Base-by-base conservation (phyloP, 2,797 vertebrate genomes). In the Protosalanx chinensis region DNA sequence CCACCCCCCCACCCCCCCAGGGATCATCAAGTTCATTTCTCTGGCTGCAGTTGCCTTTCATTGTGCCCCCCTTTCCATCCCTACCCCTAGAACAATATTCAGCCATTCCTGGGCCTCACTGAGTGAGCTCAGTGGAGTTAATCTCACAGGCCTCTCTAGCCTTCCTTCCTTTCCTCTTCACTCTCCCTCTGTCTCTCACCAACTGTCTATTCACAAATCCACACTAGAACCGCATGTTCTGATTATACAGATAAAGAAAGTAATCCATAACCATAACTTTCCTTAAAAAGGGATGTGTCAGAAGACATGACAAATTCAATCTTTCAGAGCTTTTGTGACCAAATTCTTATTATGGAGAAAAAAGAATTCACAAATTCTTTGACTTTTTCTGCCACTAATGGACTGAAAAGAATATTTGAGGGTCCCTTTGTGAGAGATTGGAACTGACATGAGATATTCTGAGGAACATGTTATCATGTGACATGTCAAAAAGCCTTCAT, bases 1-100 rank as follows among this genome's bases (percentile, higher is more conserved):
- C 33, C 59, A 23, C 32, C 33, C 68, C 69, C 65, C 35, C 82
- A 81, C 57, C 84, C 86, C 89, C 87, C 83, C 80, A 82, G 90
- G 92, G 91, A 93, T 91, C 92, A 93, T 91, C 91, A 91, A 91
- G 91, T 93, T 93, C 91, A 91, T 92, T 92, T 92, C 88, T 89
- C 87, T 90, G 88, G 86, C 88, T 89, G 87, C 86, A 90, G 85
- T 87, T 86, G 86, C 88, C 86, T 87, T 83, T 81, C 82, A 80
- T 83, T 59, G 30, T 33, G 70, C 72, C 68, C 76, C 46, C 72
- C 75, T 83, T 75, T 82, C 86, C 86, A 85, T 90, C 89, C 82
- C 87, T 88, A 87, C 83, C 88, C 85, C 90, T 87, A 88, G 90
- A 92, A 93, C 91, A 93, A 93, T 92, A 93, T 92, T 91, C 88